Conservation (phyloP, 2,888 invertebrate genomes). For the Pseudococcus longispinus region DNA sequence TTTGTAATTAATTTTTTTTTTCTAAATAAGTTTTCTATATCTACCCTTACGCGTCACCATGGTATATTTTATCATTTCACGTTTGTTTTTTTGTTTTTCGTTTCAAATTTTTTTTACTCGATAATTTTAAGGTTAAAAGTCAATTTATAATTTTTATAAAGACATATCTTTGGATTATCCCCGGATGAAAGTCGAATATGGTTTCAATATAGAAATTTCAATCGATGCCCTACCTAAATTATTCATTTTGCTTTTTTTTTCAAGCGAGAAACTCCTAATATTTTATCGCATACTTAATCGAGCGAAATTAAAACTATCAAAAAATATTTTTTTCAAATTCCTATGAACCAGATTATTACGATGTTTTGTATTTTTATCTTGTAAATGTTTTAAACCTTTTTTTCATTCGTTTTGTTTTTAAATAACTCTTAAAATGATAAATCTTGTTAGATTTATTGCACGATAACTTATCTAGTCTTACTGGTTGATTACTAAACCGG, state of each 20-base stretch:
- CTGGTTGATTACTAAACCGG: background rate
- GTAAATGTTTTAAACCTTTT: background rate
- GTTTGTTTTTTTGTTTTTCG: background rate
- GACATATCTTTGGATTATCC: background rate
- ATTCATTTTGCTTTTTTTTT: background rate
- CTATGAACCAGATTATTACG: background rate
- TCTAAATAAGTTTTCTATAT: background rate
- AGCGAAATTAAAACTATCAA: background rate
- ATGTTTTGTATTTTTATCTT: background rate
- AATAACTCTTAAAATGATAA: background rate
- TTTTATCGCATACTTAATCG: background rate
- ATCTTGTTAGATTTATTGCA: background rate
- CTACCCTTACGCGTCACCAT: background rate
- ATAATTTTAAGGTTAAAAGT: conserved; percentile 2
- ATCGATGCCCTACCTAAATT: background rate
- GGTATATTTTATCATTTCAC: conserved; percentile 21
- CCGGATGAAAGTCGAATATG: no score
- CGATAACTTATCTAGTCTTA: conserved; percentile 16
- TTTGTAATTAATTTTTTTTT: background rate
- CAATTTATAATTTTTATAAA: conserved; percentile 12
- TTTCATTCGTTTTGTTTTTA: background rate
- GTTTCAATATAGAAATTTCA: no score
- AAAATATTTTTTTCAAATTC: background rate
- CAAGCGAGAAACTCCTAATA: no score
- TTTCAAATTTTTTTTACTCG: background rate